These are phyloP conservation scores for Hybos culiciformis DNA, from an alignment of 2,888 invertebrate species.

Conservation along the genomic window DNA sequence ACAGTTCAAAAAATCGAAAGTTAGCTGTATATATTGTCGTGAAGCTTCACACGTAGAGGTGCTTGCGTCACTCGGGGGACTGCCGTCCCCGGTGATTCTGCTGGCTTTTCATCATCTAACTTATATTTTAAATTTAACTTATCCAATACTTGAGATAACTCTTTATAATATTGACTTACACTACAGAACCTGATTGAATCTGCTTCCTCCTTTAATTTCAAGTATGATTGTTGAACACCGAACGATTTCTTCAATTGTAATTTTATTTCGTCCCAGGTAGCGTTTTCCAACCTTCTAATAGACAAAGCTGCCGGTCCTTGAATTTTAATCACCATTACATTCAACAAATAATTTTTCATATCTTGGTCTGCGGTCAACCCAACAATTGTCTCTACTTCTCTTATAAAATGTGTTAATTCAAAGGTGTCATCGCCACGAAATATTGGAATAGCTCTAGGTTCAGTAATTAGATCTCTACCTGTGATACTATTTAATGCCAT, in stretches of 20 bases:
- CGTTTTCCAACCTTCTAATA: not conserved
- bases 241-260: not conserved
- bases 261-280: not conserved
- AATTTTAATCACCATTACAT: not conserved
- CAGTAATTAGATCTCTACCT: not conserved
- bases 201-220: slow-evolving; percentile 4
- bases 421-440: not conserved
- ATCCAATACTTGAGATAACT: slow-evolving; percentile 3
- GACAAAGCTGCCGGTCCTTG: not conserved
- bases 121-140: slow-evolving; percentile 5
- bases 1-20: too few species aligned
- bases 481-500: not conserved
- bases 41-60: too few species aligned
- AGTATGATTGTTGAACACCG: slow-evolving; percentile 1
- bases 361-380: not conserved
- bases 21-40: too few species aligned
- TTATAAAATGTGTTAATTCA: not conserved
- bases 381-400: not conserved
- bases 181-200: not conserved
- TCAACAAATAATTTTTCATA: not conserved
- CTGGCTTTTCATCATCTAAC: not conserved
- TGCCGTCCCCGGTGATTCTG: too few species aligned
- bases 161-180: slow-evolving; percentile 3
- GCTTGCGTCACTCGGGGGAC: too few species aligned
- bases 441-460: not conserved